Conservation (phyloP, 2,797 vertebrate genomes). For the Platyrinchus mystaceus region DNA sequence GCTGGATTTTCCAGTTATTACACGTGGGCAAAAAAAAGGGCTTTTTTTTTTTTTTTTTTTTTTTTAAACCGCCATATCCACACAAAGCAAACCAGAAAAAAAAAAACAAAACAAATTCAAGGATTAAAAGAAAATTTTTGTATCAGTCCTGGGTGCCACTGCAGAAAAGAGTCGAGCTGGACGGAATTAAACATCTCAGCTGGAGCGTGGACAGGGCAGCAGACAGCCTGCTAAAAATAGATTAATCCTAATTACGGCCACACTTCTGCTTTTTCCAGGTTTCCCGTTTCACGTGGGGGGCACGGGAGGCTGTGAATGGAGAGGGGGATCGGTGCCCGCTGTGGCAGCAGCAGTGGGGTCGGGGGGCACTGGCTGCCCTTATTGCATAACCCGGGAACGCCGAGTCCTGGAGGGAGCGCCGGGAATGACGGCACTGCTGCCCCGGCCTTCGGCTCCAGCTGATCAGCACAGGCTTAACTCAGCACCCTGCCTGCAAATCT, state of each 20-base stretch:
- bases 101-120: background rate
- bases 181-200: slow-evolving; percentile 62
- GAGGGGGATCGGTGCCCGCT: background rate
- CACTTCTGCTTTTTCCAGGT: slow-evolving; percentile 54
- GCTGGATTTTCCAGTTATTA: background rate
- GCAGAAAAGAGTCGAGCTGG: background rate
- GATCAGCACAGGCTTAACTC: background rate
- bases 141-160: background rate
- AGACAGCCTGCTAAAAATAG: slow-evolving; percentile 74
- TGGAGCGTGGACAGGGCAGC: slow-evolving; percentile 65
- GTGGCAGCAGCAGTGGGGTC: background rate
- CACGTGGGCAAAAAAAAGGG: rapidly evolving
- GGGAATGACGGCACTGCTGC: background rate
- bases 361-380: background rate
- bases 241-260: slow-evolving; percentile 71
- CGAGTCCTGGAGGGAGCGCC: background rate
- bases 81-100: background rate
- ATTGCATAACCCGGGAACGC: background rate
- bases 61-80: background rate
- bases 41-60: background rate
- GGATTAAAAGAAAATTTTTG: background rate
- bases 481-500: background rate
- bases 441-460: background rate
- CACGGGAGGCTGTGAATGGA: background rate
- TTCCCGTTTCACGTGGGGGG: slow-evolving; percentile 34